Percentiles rank a stretch among this genome's conserved stretches.
phyloP scores from a whole-genome alignment of 2,797 vertebrate genomes.

The Anisognathus igniventris region DNA sequence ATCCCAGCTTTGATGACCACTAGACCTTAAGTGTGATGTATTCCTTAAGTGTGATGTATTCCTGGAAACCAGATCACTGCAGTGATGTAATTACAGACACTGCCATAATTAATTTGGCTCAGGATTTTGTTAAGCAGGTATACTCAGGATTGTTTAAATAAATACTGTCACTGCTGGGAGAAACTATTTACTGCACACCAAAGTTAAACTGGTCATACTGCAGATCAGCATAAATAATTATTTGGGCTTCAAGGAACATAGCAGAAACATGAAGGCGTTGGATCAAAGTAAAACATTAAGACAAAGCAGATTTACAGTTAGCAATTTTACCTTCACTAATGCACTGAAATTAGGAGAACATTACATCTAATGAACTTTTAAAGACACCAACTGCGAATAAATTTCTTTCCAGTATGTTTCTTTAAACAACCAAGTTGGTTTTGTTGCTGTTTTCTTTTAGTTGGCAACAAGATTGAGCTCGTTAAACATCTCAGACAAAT shows the following conservation, averaged over 20 bases:
- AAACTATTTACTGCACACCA: neutral
- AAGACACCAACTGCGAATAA: neutral
- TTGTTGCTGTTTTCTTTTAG: neutral
- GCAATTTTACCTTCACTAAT: neutral
- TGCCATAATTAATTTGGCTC: neutral
- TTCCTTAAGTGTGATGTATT: neutral
- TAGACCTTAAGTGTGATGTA: neutral
- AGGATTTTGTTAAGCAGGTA: conserved; percentile 7
- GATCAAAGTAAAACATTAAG: neutral
- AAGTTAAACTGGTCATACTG: neutral
- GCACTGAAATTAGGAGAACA: neutral
- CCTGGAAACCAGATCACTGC: neutral
- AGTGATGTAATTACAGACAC: neutral
- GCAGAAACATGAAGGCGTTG: accelerated
- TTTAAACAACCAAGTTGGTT: neutral
- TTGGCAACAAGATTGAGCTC: neutral
- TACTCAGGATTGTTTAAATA: neutral
- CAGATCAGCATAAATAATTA: neutral
- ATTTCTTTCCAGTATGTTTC: neutral
- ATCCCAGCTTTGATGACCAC: neutral
- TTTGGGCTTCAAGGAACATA: neutral
- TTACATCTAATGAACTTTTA: neutral
- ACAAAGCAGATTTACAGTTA: neutral
- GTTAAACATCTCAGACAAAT: neutral
- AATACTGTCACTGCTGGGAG: neutral